Evolutionary conservation across 2,888 invertebrate species (phyloP).

Genomic region (Chymomyza amoena): DNA sequence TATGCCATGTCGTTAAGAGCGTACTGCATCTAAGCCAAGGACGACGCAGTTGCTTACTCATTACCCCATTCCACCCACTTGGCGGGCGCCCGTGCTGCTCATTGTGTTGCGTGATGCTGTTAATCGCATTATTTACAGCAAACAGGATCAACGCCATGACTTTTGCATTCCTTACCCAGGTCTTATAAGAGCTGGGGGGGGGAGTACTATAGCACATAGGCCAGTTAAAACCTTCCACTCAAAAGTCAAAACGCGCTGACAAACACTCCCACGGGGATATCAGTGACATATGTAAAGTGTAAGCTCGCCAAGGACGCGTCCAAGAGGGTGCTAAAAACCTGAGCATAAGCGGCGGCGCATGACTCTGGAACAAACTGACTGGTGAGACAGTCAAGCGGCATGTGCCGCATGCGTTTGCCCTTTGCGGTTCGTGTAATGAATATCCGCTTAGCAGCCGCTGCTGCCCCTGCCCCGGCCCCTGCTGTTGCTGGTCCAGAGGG

Average conservation of each 20-base stretch:
- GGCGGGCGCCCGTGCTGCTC: not conserved
- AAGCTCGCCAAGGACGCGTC: constrained; percentile 65
- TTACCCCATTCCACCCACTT: constrained; percentile 37
- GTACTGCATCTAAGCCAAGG: not conserved
- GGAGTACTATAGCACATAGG: not conserved
- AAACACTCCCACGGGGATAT: constrained; percentile 79
- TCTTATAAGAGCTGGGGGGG: not conserved
- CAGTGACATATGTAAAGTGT: constrained; percentile 79
- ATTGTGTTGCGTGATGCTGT: constrained; percentile 68
- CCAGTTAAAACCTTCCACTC: constrained; percentile 19
- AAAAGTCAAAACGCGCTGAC: constrained; percentile 65
- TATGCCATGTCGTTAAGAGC: constrained; percentile 13
- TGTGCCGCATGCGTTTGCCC: constrained; percentile 36
- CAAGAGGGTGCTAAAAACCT: constrained; percentile 75
- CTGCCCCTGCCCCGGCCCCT: constrained; percentile 26
- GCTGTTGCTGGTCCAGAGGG: constrained; percentile 28
- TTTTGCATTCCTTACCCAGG: constrained; percentile 48
- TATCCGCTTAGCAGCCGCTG: constrained; percentile 67
- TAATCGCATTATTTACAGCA: constrained; percentile 80
- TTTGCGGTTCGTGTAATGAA: constrained; percentile 77
- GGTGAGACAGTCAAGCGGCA: constrained; percentile 28
- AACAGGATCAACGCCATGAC: constrained; percentile 78
- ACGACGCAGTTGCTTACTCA: constrained; percentile 37
- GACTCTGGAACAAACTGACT: constrained; percentile 20
- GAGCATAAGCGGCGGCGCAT: constrained; percentile 77